Evolutionary conservation across 2,888 invertebrate species (phyloP), one percentile per base, ranked within the genome.

Genomic region (Oscheius sp.): DNA sequence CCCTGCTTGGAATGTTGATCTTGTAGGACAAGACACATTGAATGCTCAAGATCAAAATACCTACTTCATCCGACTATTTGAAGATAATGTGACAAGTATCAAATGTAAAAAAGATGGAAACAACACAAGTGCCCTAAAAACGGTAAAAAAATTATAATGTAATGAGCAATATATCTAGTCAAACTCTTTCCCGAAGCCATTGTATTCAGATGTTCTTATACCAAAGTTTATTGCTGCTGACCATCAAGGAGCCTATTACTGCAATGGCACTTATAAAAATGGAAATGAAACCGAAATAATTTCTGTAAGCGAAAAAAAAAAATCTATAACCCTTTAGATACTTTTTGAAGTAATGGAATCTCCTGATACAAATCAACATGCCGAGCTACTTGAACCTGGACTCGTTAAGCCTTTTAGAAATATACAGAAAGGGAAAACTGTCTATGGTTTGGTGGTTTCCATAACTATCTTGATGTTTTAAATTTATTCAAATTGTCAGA

Each of bases 1-100:
- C 3, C 59, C 59, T n/a, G 63, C 63, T 1, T 64, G 63, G 63
- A 64, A 64, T 64, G 63, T 64, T 5, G 51, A 64, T 33, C 36
- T 64, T 22, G 24, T 26, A 2, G 51, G 50, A 32, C 22, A 17
- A 28, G 63, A 64, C 28, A 50, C 49, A 5, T 28, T 64, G 33
- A 64, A 64, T 50, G 49, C 50, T 8, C 14, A 24, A n/a, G 38
- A 32, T 26, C 26, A 38, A 24, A 32, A 36, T 14, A 38, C 63
- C 17, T 64, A 64, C 38, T 64, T 64, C 24, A 9, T 64, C 8
- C 30, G 50, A 36, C 20, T 64, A 1, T 64, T 49, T 51, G 51
- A 64, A 17, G 33, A 24, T 22, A 64, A 64, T 17, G 51, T 64
- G 1, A 64, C 63, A 2, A 30, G 28, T 14, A 38, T 64, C 26